Percentiles rank a stretch among this genome's conserved stretches.
Evolutionary conservation across 2,888 invertebrate genomes (phyloP).

Genomic region (Caenorhabditis drosophilae): DNA sequence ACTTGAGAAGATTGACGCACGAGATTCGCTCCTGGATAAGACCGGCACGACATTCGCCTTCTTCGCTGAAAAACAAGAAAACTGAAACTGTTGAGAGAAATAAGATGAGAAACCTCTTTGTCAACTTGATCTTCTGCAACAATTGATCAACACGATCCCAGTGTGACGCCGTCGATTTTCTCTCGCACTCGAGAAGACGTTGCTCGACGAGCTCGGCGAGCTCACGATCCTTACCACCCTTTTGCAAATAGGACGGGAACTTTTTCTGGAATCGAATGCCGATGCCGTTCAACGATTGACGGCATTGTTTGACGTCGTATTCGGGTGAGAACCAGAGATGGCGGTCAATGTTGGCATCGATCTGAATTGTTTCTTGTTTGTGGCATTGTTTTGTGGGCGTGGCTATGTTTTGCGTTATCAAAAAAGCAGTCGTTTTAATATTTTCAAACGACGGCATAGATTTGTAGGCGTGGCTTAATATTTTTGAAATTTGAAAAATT

Average conservation of each 20-base stretch:
- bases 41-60: constrained; percentile 65
- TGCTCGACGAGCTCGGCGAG: constrained; percentile 48
- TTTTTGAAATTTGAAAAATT: neutral
- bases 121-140: constrained; percentile 44
- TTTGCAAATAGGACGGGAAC: constrained; percentile 59
- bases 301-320: constrained; percentile 42
- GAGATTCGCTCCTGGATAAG: constrained; percentile 66
- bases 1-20: constrained; percentile 62
- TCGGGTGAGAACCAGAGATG: constrained; percentile 33
- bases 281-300: constrained; percentile 46
- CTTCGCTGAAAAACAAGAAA: constrained; percentile 56
- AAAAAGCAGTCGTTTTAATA: neutral
- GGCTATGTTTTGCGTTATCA: neutral
- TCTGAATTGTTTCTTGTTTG: constrained; percentile 10
- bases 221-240: constrained; percentile 50
- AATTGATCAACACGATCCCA: constrained; percentile 52
- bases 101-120: constrained; percentile 57
- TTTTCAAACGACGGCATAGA: neutral
- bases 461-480: neutral
- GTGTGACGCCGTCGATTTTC: constrained; percentile 48
- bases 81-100: too few relatives aligned
- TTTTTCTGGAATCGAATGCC: constrained; percentile 61
- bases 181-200: constrained; percentile 50
- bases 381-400: neutral
- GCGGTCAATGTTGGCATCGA: constrained; percentile 33